These are phyloP conservation scores for Zhuqinia jingwanae DNA, from an alignment of 2,888 invertebrate species.

Conservation along the genomic window DNA sequence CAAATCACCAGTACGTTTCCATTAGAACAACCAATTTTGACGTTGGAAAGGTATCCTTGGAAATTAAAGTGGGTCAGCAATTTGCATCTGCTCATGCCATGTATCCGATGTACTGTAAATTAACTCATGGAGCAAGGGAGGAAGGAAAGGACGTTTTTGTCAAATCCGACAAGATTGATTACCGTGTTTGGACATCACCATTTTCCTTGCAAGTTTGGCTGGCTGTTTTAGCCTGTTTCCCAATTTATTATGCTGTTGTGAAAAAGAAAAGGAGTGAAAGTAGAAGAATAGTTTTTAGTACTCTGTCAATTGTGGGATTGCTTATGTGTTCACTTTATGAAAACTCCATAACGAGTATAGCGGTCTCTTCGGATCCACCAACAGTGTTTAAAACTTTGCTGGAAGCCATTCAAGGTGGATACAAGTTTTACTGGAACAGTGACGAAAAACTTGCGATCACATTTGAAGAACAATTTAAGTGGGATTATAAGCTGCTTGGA, in stretches of 20 bases:
- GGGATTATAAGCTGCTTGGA: conserved; percentile 23
- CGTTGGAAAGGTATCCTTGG: not conserved
- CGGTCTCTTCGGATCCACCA: not conserved
- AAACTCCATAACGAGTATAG: conserved; percentile 8
- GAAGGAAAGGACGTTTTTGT: not conserved
- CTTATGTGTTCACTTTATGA: not conserved
- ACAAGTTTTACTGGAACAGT: not conserved
- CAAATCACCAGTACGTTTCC: not conserved
- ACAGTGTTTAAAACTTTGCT: not conserved
- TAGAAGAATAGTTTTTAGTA: not conserved
- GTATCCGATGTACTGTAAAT: not conserved
- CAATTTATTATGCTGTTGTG: not conserved
- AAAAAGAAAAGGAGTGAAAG: not conserved
- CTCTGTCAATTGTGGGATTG: not conserved
- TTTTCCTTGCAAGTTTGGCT: not conserved
- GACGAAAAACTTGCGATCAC: not conserved
- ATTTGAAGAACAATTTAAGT: not conserved
- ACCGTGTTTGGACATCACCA: not conserved
- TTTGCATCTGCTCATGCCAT: not conserved
- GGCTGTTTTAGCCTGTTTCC: not conserved
- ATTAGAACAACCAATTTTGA: not conserved
- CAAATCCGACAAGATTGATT: too few species aligned
- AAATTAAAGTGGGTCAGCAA: conserved; percentile 8
- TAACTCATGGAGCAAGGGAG: not conserved
- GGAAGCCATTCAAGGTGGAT: not conserved